Evolutionary conservation across 1,140 invertebrate species (phyloP), one percentile per base, ranked within the genome.

Genomic region (Muscidifurax raptorellus): DNA sequence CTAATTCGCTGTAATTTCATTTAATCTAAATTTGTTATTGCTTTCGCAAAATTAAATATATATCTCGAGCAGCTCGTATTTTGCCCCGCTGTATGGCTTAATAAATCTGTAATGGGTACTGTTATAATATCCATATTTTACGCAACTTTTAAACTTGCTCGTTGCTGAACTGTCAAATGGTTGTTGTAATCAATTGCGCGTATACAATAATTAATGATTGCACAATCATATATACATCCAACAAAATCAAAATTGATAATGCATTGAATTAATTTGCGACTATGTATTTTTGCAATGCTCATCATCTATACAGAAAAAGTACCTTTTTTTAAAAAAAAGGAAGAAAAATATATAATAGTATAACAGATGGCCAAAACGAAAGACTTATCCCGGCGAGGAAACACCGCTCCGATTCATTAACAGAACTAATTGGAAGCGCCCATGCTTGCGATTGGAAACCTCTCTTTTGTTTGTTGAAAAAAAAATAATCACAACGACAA

Each of bases 181-280:
- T 47, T 27, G 32, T 59, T 77, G 22, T 27, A 77, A 47, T 77
- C 59, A n/a, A 40, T 47, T 76, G 0, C 36, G 36, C 9, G 0
- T 40, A 10, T 9, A 40, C 36, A 40, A 40, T 40, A 40, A 40
- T 40, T 40, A 40, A 40, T 40, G 36, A 40, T 40, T 40, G 36
- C 7, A 40, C 36, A 40, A 40, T 40, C 36, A 10, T 79, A 22
- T 32, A 67, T 79, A 36, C 15, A 36, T 12, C n/a, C n/a, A 28
- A 6, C 13, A 22, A 36, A 79, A 66, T 79, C 10, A 32, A 79
- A 79, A 79, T 79, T 32, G 7, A 79, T 66, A 78, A 66, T n/a
- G 18, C 25, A 79, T 25, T 0, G 36, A 66, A 40, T 36, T 10
- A 79, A 79, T 79, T 64, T 66, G 9, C 59, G 18, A 30, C 25